Conservation (phyloP, 2,888 invertebrate genomes). For the Orchesella flavescens region DNA sequence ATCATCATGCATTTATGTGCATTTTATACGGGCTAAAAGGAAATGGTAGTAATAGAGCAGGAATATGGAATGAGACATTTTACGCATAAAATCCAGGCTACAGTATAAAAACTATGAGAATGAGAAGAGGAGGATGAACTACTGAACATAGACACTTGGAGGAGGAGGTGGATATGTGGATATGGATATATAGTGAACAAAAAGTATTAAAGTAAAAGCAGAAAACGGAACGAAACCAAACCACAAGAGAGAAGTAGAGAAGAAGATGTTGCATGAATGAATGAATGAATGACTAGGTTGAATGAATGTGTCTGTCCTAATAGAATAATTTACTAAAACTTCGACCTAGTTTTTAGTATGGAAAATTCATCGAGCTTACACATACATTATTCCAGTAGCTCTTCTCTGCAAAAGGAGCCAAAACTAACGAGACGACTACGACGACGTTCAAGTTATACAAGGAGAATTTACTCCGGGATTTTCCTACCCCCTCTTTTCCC, state of each 20-base stretch:
- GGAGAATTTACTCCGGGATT: background rate
- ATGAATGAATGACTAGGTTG: conserved; percentile 31
- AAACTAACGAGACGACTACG: background rate
- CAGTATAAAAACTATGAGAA: conserved; percentile 5
- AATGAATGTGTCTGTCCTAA: conserved; percentile 32
- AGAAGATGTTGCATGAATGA: conserved; percentile 14
- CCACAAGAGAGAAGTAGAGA: conserved; percentile 15
- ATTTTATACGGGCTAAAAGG: conserved; percentile 52
- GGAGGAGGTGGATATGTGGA: background rate
- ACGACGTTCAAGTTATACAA: background rate
- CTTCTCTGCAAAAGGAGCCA: background rate
- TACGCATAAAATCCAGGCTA: conserved; percentile 46
- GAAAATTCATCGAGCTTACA: conserved; percentile 45
- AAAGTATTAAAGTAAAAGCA: conserved; percentile 14
- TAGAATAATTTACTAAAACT: conserved; percentile 59
- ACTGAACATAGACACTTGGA: background rate
- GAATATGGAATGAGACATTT: conserved; percentile 52
- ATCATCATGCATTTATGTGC: conserved; percentile 61
- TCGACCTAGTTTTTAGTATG: conserved; percentile 64
- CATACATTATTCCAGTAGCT: conserved; percentile 13
- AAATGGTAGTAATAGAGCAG: conserved; percentile 22
- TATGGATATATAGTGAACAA: background rate
- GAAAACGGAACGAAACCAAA: too few relatives aligned
- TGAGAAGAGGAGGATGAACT: background rate
- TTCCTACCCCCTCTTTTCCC: background rate